Conservation (phyloP, 2,888 invertebrate genomes). For the Sympetrum striolatum region DNA sequence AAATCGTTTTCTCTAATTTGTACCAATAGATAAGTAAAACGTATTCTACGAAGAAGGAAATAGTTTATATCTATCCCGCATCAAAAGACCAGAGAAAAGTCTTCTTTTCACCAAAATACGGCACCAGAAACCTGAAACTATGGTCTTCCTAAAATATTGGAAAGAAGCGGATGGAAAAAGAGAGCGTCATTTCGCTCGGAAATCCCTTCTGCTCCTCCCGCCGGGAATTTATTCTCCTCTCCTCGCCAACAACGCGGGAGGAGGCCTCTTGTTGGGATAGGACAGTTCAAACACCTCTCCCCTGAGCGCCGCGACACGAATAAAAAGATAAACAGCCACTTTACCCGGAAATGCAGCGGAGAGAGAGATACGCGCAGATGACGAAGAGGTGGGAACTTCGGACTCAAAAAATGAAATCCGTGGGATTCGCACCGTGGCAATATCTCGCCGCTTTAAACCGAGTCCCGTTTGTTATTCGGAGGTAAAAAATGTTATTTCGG, state of each 20-base stretch:
- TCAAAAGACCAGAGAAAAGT: no score
- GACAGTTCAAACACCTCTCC: slow-evolving; percentile 26
- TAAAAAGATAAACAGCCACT: slow-evolving; percentile 36
- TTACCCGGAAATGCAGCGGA: slow-evolving; percentile 27
- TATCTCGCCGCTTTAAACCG: not conserved
- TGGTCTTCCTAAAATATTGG: no score
- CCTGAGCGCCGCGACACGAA: not conserved
- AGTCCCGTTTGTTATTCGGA: not conserved
- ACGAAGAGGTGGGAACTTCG: not conserved
- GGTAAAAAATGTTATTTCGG: not conserved
- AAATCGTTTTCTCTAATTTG: no score
- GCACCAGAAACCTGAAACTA: no score
- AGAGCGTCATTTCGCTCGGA: not conserved
- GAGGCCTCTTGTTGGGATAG: slow-evolving; percentile 9
- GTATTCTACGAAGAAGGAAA: no score
- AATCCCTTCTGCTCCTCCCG: not conserved
- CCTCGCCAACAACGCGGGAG: not conserved
- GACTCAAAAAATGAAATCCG: not conserved
- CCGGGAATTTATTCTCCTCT: not conserved
- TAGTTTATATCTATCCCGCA: no score
- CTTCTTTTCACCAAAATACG: no score
- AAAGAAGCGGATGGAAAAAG: not conserved
- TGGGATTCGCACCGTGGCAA: not conserved
- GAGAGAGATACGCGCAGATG: not conserved
- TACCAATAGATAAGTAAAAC: no score